A percentile compares a stretch with the other conserved stretches of the same genome.
phyloP scores from a whole-genome alignment of 30 jellyfish, hydroid and myxozoan species.

The Nemopilema nomurai region DNA sequence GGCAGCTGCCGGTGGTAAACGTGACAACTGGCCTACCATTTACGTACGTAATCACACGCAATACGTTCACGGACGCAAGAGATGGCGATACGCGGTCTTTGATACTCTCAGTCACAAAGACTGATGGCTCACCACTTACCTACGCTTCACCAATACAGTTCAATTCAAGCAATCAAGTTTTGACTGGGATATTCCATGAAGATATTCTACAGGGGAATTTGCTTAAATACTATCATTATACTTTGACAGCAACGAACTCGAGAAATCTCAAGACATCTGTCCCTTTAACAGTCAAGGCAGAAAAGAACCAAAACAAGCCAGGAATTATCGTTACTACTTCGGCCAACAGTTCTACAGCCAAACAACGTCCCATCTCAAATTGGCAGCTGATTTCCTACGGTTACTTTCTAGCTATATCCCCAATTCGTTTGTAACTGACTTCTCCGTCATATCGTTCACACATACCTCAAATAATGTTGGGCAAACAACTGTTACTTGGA shows the following conservation, averaged over 20 bases:
- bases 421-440: conserved; percentile 1
- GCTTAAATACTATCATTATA: conserved; percentile 1
- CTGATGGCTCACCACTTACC: conserved; percentile 31
- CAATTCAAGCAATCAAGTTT: conserved; percentile 22
- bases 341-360: background rate
- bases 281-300: conserved; percentile 4
- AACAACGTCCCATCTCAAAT: background rate
- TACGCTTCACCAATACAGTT: conserved; percentile 49
- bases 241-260: conserved; percentile 45
- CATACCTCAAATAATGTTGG: conserved; percentile 8
- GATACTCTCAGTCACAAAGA: conserved; percentile 30
- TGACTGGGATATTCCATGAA: conserved; percentile 24
- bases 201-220: background rate
- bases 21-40: conserved; percentile 64
- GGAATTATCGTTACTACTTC: conserved; percentile 43
- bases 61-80: conserved; percentile 58
- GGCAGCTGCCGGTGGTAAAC: conserved; percentile 25
- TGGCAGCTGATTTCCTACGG: conserved; percentile 6
- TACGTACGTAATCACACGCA: conserved; percentile 62
- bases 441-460: conserved; percentile 7
- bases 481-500: conserved; percentile 28
- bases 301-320: background rate
- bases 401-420: conserved; percentile 8
- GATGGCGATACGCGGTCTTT: conserved; percentile 83
- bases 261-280: conserved; percentile 19